Evolutionary conservation across 2,113 vertebrate species (phyloP), one percentile per base, ranked within the genome.

Genomic region (Apeltes quadracus): DNA sequence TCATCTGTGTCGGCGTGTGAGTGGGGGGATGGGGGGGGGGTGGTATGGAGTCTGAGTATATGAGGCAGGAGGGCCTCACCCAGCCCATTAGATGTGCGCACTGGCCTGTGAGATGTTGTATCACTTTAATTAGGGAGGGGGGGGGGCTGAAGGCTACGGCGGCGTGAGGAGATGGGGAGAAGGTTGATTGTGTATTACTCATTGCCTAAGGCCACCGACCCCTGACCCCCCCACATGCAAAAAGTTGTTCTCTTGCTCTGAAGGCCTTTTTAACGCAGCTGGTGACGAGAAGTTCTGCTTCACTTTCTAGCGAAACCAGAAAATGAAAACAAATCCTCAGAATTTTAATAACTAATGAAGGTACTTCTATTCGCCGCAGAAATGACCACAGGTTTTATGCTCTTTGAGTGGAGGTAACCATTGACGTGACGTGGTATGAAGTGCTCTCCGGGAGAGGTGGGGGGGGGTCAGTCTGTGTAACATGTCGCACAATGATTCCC

Each of bases 71-170:
- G 71, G 79, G 72, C 67, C 74, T 78, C 73, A 79, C 68, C 58
- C 73, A 76, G 87, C 69, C 87, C 80, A 92, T 92, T 92, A 92
- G 84, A 90, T 86, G 84, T 90, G 92, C 32, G 81, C 93, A 91
- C 84, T 86, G 84, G 89, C 78, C 91, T 91, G 89, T 92, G 89
- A 89, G 89, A 92, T 92, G 88, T 91, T 90, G 90, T 83, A 91
- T 91, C 89, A 85, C 86, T 92, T 93, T 92, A 92, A 93, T 94
- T 93, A 93, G 89, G 18, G 58, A 64, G 72, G 46, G 61, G 85
- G 84, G 84, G 46, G 61, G 85, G 84, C 84, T 83, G 64, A 83
- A 88, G 86, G 85, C 76, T 71, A 54, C 75, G 36, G 73, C 75
- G 38, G 84, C 70, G 56, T 48, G 81, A 83, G 71, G 75, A 77